These are phyloP conservation scores for Plagodis dolabraria DNA, from an alignment of 2,888 invertebrate genomes.

Conservation along the genomic window DNA sequence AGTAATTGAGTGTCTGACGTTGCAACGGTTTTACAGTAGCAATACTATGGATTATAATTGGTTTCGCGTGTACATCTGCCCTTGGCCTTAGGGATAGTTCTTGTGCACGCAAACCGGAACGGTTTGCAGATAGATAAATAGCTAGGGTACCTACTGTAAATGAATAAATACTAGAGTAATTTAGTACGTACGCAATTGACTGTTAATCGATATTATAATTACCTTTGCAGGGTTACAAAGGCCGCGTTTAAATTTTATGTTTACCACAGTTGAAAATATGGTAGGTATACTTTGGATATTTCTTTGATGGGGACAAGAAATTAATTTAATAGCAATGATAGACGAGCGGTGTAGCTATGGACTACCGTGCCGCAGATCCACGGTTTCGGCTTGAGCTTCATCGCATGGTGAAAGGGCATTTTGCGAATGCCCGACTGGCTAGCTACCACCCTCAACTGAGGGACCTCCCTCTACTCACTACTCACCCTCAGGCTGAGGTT, in stretches of 20 bases:
- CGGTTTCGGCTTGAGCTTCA: no score
- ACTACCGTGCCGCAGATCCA: no score
- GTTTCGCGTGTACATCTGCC: slow-evolving; percentile 61
- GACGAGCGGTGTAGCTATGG: no score
- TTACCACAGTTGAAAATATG: slow-evolving; percentile 1
- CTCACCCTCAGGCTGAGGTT: no score
- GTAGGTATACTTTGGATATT: neutral
- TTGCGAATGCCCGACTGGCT: no score
- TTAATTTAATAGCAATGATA: no score
- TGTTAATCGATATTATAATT: slow-evolving; percentile 18
- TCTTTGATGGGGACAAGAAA: no score
- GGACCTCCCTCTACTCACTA: no score
- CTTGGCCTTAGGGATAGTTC: slow-evolving; percentile 61
- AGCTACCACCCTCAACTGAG: no score
- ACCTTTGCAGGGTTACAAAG: slow-evolving; percentile 7
- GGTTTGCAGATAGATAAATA: neutral
- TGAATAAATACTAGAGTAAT: neutral
- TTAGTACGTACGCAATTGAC: slow-evolving; percentile 5
- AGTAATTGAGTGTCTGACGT: slow-evolving; percentile 51
- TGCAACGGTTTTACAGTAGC: slow-evolving; percentile 35
- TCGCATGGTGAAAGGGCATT: no score
- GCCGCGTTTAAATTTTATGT: slow-evolving; percentile 7
- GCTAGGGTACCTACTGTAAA: no score
- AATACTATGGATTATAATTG: slow-evolving; percentile 48
- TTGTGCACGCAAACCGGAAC: slow-evolving; percentile 34